A percentile compares a stretch with the other conserved stretches of the same genome.
Evolutionary conservation across 2,113 vertebrate species (phyloP).

Genomic region (Microcebus tavaratra): DNA sequence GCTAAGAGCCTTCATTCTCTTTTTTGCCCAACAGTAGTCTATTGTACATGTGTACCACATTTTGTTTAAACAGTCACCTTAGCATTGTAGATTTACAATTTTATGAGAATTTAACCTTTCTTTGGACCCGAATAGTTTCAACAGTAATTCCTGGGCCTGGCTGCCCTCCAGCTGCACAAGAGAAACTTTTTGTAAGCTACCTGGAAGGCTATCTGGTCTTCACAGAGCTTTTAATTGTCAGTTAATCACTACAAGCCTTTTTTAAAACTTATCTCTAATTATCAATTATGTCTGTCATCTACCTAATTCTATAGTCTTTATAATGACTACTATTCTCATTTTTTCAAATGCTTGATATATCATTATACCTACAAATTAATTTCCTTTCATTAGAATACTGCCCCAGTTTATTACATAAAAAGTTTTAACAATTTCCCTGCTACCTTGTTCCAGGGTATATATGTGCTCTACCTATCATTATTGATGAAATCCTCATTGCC

Average conservation of each 20-base stretch:
- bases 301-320: neutral
- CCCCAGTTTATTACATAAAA: neutral
- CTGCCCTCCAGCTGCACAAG: neutral
- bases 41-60: neutral
- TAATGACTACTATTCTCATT: neutral
- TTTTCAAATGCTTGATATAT: conserved; percentile 4
- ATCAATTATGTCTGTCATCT: neutral
- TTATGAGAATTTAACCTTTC: neutral
- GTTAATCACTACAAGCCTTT: neutral
- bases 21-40: neutral
- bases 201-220: neutral
- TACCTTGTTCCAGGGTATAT: neutral
- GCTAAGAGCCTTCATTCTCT: neutral
- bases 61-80: neutral
- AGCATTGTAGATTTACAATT: neutral
- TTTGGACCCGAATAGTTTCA: neutral
- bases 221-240: neutral
- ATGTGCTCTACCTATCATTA: neutral
- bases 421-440: neutral
- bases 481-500: neutral
- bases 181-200: neutral
- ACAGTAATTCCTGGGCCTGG: neutral
- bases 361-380: neutral
- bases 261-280: neutral
- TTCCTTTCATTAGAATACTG: neutral